These are phyloP conservation scores for Siniperca scherzeri DNA, from an alignment of 2,797 vertebrate species.

Conservation along the genomic window DNA sequence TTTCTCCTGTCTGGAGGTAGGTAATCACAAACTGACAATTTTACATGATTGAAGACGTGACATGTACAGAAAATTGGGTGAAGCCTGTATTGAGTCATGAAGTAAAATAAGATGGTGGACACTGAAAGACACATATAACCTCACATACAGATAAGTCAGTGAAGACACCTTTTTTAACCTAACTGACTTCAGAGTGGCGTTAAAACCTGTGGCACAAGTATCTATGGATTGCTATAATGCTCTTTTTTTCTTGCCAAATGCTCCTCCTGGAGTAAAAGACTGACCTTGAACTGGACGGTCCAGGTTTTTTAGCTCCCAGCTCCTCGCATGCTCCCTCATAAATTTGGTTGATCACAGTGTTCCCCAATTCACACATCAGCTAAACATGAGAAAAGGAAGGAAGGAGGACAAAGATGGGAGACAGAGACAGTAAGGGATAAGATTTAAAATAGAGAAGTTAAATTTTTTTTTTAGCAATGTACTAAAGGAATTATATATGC, in stretches of 20 bases:
- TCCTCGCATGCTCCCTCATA: constrained; percentile 94
- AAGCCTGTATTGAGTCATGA: neutral
- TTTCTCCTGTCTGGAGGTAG: constrained; percentile 92
- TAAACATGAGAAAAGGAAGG: constrained; percentile 64
- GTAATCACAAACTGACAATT: neutral
- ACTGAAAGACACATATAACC: neutral
- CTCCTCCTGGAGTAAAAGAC: constrained; percentile 1
- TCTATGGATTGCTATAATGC: neutral
- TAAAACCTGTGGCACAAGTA: neutral
- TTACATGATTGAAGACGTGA: neutral
- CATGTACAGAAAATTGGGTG: neutral
- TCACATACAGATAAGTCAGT: neutral
- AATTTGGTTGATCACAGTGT: constrained; percentile 94
- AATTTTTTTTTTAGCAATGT: neutral
- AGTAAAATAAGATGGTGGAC: neutral
- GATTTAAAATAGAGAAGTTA: neutral
- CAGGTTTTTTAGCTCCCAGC: constrained; percentile 91
- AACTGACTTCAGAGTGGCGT: neutral
- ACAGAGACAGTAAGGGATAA: neutral
- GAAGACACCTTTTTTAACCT: neutral
- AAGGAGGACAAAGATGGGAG: neutral
- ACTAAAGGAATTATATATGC: constrained; percentile 3
- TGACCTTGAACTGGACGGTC: constrained; percentile 92
- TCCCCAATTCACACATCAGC: constrained; percentile 99
- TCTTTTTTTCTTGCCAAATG: neutral